Evolutionary conservation across 2,797 vertebrate genomes (phyloP).

Genomic region (Chloroceryle amazona): DNA sequence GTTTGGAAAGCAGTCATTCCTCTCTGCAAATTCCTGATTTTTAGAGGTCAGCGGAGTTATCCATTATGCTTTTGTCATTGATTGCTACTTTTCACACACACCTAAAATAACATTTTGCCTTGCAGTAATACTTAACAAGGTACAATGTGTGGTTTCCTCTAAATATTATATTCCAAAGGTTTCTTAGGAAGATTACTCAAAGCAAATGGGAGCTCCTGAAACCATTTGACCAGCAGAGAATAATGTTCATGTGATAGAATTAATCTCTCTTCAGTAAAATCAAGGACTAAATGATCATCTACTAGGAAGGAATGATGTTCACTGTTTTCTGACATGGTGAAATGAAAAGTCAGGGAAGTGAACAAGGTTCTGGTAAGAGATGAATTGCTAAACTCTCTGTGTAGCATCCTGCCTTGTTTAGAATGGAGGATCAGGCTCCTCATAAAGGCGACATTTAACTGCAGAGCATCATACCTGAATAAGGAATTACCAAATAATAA

Average conservation of each 20-base stretch:
- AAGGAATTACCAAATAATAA: neutral
- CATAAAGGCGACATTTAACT: neutral
- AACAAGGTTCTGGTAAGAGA: neutral
- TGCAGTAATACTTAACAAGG: neutral
- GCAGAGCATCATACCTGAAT: neutral
- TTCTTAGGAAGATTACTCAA: neutral
- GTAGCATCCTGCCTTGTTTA: neutral
- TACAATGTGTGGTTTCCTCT: neutral
- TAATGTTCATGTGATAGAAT: neutral
- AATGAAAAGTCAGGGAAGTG: neutral
- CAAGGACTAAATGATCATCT: neutral
- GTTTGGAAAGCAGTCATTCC: neutral
- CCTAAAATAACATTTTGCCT: neutral
- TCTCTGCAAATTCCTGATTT: neutral
- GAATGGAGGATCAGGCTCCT: neutral
- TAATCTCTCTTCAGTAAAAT: neutral
- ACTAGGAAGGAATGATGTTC: neutral
- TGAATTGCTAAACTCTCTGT: neutral
- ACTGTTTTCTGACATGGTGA: neutral
- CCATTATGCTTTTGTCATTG: neutral
- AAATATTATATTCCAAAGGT: neutral
- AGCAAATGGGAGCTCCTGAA: neutral
- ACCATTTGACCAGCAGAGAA: neutral
- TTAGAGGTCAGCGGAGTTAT: neutral
- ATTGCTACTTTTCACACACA: neutral